Evolutionary conservation across 1,140 invertebrate species (phyloP).

Genomic region (Papilio polyxenes): DNA sequence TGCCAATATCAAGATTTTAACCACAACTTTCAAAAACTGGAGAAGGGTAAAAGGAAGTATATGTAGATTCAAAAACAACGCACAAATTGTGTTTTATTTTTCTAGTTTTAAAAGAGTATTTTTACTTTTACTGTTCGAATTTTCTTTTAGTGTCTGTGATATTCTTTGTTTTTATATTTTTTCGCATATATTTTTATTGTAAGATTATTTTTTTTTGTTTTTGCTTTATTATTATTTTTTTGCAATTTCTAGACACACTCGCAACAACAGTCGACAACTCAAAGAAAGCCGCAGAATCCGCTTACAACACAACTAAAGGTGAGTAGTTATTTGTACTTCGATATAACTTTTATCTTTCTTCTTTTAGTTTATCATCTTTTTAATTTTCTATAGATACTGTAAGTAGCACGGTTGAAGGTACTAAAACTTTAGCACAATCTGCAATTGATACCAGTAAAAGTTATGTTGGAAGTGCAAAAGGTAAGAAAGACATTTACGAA

Average conservation of each 20-base stretch:
- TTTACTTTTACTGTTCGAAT: no score
- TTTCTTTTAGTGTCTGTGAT: not conserved
- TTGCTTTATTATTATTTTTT: slow-evolving; percentile 46
- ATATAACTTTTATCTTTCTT: not conserved
- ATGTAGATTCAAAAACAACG: no score
- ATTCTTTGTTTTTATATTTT: not conserved
- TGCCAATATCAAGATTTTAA: not conserved
- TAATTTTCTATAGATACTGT: slow-evolving; percentile 48
- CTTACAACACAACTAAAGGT: slow-evolving; percentile 65
- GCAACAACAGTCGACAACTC: slow-evolving; percentile 71
- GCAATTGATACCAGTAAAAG: slow-evolving; percentile 51
- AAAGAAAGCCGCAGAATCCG: slow-evolving; percentile 69
- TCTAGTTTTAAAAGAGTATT: no score
- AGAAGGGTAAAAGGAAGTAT: not conserved
- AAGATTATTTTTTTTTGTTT: slow-evolving; percentile 35
- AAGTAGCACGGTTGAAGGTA: slow-evolving; percentile 47
- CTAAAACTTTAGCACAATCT: slow-evolving; percentile 46
- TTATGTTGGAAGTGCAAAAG: slow-evolving; percentile 47
- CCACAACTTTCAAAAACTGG: not conserved
- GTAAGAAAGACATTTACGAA: slow-evolving; percentile 35
- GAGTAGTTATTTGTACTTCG: slow-evolving; percentile 28
- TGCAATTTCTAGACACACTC: slow-evolving; percentile 64
- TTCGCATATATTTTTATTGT: not conserved
- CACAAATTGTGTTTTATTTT: no score
- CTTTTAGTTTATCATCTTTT: slow-evolving; percentile 23